Conservation (phyloP, 2,888 invertebrate species). For the Aleiodes testaceus region DNA sequence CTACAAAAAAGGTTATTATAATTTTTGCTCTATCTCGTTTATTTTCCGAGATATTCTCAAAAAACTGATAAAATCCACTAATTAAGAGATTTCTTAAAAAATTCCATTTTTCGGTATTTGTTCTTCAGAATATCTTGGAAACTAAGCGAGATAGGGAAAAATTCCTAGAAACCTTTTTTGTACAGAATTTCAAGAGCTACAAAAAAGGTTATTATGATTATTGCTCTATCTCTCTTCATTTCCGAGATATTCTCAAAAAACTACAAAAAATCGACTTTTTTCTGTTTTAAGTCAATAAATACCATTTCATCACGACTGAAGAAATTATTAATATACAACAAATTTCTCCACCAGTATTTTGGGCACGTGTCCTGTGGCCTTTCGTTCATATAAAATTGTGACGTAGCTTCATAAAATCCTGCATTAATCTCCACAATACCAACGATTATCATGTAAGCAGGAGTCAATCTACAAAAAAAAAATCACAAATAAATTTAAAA, state of each 20-base stretch:
- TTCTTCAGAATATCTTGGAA: too few species aligned
- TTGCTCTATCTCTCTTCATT: neutral
- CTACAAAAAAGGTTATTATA: neutral
- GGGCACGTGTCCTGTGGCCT: slow-evolving; percentile 70
- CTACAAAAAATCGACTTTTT: too few species aligned
- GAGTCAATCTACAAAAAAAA: slow-evolving; percentile 70
- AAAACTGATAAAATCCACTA: too few species aligned
- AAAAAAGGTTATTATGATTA: too few species aligned
- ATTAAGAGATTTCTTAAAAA: too few species aligned
- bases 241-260: neutral
- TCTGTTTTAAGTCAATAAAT: slow-evolving; percentile 5
- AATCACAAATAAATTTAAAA: neutral
- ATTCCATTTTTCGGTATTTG: too few species aligned
- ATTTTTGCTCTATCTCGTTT: too few species aligned
- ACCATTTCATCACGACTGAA: slow-evolving; percentile 71
- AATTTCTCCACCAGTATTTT: slow-evolving; percentile 75
- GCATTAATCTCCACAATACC: slow-evolving; percentile 70
- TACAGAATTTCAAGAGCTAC: neutral
- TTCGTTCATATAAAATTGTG: slow-evolving; percentile 70
- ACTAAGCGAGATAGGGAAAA: neutral
- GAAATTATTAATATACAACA: slow-evolving; percentile 74
- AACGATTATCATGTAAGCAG: slow-evolving; percentile 72
- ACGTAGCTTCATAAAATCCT: slow-evolving; percentile 68
- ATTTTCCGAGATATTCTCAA: neutral
- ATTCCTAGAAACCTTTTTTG: neutral